Evolutionary conservation across 2,888 invertebrate genomes (phyloP).

Genomic region (Macrophya annulata): DNA sequence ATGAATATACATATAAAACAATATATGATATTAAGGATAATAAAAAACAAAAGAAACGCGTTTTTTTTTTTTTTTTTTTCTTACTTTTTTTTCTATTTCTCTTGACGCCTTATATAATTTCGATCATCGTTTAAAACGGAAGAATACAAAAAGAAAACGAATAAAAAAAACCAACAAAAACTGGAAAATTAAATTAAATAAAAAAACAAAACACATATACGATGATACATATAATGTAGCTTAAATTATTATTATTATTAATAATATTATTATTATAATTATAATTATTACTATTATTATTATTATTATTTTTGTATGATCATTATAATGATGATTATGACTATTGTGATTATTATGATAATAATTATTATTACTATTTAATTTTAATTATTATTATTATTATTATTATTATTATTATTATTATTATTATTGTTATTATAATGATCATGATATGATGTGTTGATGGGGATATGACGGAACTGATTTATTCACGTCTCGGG

Average conservation of each 20-base stretch:
- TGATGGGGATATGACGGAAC: conserved; percentile 34
- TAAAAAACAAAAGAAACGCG: too few relatives aligned
- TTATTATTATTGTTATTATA: conserved; percentile 12
- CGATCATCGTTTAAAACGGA: neutral
- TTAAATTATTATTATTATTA: conserved; percentile 10
- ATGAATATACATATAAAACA: too few relatives aligned
- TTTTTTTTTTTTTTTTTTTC: neutral
- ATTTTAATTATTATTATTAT: conserved; percentile 48
- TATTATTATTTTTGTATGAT: neutral
- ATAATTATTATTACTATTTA: conserved; percentile 49
- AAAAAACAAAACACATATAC: neutral
- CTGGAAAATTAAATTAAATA: too few relatives aligned
- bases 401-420: conserved; percentile 53
- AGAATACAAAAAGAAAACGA: neutral
- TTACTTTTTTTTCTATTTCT: neutral
- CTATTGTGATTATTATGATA: too few relatives aligned
- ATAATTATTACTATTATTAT: neutral
- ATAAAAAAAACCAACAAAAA: neutral
- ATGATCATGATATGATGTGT: conserved; percentile 53
- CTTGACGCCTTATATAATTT: neutral
- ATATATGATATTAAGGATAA: too few relatives aligned
- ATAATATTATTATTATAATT: conserved; percentile 1
- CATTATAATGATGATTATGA: neutral
- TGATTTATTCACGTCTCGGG: conserved; percentile 59
- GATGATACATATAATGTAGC: neutral